These are phyloP conservation scores for Chiridota heheva DNA, from an alignment of 35 echinoderm and acorn worm genomes.

Conservation along the genomic window DNA sequence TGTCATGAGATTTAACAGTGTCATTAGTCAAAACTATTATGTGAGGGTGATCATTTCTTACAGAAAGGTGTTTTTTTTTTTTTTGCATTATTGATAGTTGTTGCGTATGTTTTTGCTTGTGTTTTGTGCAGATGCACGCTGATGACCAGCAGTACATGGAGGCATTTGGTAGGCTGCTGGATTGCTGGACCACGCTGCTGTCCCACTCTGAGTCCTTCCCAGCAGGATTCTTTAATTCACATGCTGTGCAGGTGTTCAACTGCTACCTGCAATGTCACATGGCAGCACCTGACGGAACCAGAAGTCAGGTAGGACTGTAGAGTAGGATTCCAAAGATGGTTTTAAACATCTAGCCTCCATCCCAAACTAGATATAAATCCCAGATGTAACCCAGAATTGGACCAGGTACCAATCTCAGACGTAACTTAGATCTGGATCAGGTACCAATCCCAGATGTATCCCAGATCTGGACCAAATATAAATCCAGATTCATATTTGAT, in stretches of 20 bases:
- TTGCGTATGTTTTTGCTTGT: background rate
- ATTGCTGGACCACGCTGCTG: conserved; percentile 84
- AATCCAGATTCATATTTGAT: no score
- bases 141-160: conserved; percentile 98
- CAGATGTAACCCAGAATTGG: no score
- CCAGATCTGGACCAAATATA: no score
- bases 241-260: conserved; percentile 86
- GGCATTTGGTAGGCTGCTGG: conserved; percentile 82
- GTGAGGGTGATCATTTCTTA: no score
- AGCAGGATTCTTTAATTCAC: conserved; percentile 69
- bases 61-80: background rate
- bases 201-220: conserved; percentile 61
- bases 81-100: background rate
- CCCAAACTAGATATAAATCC: background rate
- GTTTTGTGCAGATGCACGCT: conserved; percentile 73
- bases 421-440: no score
- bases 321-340: no score
- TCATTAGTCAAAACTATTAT: no score
- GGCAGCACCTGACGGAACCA: conserved; percentile 83
- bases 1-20: no score
- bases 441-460: no score
- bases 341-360: background rate
- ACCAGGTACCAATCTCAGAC: no score
- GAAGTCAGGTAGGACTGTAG: conserved; percentile 70
- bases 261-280: conserved; percentile 90